phyloP scores from a whole-genome alignment of 2,888 invertebrate genomes.

The Melieria omissa region DNA sequence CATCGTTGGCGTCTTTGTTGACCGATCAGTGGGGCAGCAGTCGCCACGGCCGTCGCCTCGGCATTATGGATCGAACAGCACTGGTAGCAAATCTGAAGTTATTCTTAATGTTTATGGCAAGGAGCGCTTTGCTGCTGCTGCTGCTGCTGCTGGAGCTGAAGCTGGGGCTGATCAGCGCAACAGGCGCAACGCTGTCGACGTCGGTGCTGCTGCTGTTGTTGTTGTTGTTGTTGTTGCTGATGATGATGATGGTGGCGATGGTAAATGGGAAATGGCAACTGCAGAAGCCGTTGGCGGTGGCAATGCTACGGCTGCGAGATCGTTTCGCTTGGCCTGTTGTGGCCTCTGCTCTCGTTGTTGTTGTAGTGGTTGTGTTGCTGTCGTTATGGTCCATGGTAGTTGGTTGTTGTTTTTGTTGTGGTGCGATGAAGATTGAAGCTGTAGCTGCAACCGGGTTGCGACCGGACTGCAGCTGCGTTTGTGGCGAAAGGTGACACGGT shows the following conservation, averaged over 20 bases:
- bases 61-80: conserved; percentile 9
- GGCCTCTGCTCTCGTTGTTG: conserved; percentile 15
- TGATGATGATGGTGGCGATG: conserved; percentile 13
- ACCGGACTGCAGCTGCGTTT: not conserved
- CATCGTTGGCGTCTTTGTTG: conserved; percentile 8
- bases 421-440: conserved; percentile 10
- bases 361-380: not conserved
- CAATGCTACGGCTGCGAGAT: conserved; percentile 15
- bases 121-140: conserved; percentile 2
- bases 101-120: conserved; percentile 34
- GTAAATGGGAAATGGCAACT: conserved; percentile 19
- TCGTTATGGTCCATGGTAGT: not conserved
- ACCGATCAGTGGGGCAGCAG: conserved; percentile 29
- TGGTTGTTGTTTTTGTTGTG: too few species aligned
- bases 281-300: conserved; percentile 35
- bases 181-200: not conserved
- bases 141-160: not conserved
- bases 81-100: conserved; percentile 19
- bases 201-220: not conserved
- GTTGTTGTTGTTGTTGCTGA: not conserved
- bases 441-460: conserved; percentile 6
- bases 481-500: conserved; percentile 11
- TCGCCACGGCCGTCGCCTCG: not conserved
- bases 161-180: not conserved
- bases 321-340: conserved; percentile 25